Conservation (phyloP, 2,888 invertebrate genomes). For the Drosophila paranaensis region DNA sequence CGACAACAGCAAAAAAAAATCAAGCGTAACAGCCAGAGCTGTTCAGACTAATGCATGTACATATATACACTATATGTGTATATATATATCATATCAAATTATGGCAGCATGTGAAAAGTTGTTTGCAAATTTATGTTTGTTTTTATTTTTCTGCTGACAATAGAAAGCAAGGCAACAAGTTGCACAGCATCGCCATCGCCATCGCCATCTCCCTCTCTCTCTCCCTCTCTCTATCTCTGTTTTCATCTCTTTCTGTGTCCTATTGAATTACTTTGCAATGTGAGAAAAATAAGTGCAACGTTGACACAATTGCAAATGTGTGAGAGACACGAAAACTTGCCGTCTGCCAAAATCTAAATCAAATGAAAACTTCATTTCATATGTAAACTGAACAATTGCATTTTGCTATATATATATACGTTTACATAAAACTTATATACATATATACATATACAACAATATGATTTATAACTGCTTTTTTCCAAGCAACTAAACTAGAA, state of each 20-base stretch:
- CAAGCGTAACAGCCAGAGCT: slow-evolving; percentile 63
- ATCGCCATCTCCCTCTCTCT: no score
- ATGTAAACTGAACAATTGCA: neutral
- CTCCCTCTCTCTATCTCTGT: neutral
- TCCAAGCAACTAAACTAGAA: neutral
- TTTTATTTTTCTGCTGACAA: slow-evolving; percentile 17
- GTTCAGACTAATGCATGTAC: slow-evolving; percentile 46
- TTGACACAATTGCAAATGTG: slow-evolving; percentile 67
- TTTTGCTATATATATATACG: no score
- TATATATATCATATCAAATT: slow-evolving; percentile 17
- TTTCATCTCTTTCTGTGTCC: slow-evolving; percentile 12
- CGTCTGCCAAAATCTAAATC: slow-evolving; percentile 25
- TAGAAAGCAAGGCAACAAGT: slow-evolving; percentile 72
- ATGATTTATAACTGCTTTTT: neutral
- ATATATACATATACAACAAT: neutral
- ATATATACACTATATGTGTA: slow-evolving; percentile 6
- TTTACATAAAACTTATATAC: no score
- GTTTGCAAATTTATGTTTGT: slow-evolving; percentile 56
- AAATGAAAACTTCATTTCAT: slow-evolving; percentile 22
- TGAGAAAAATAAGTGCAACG: slow-evolving; percentile 72
- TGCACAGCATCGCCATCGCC: slow-evolving; percentile 28
- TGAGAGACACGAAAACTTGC: slow-evolving; percentile 11
- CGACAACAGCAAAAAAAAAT: slow-evolving; percentile 54
- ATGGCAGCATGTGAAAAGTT: slow-evolving; percentile 49
- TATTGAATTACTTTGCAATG: slow-evolving; percentile 64